These are phyloP conservation scores for Tetanocera ferruginea DNA, from an alignment of 2,888 invertebrate species.

Conservation along the genomic window DNA sequence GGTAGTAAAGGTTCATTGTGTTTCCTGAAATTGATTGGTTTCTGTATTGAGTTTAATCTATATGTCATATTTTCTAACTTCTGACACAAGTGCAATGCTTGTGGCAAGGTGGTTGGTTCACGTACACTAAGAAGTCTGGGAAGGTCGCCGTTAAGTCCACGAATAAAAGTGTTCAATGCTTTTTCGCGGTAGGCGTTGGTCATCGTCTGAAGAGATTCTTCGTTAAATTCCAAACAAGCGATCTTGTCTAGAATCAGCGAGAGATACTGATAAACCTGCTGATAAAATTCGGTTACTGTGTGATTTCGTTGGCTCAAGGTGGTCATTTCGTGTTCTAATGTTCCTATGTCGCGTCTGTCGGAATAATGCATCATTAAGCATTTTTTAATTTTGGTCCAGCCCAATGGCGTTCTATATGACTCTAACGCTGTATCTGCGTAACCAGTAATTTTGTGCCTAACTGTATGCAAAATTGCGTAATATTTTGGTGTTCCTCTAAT, in stretches of 20 bases:
- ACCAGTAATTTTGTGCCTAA: not conserved
- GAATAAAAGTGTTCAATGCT: not conserved
- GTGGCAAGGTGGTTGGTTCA: not conserved
- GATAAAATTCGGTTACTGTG: not conserved
- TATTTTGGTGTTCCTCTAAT: slow-evolving; percentile 2
- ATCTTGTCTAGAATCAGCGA: not conserved
- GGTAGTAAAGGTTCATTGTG: not conserved
- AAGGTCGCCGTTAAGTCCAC: too few species aligned
- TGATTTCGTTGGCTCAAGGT: not conserved
- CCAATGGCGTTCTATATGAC: not conserved
- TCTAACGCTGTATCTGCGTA: not conserved
- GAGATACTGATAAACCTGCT: not conserved
- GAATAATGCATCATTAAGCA: not conserved
- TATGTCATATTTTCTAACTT: too few species aligned
- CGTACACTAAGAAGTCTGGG: not conserved
- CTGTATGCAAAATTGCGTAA: not conserved
- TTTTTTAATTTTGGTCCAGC: not conserved
- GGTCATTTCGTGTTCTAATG: not conserved
- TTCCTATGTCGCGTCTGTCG: not conserved
- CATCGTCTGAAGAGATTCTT: not conserved
- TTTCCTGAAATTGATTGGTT: too few species aligned
- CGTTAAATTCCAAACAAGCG: not conserved
- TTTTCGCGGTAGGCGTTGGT: not conserved
- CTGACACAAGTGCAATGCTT: not conserved
- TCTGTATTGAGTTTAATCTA: too few species aligned